Evolutionary conservation across 2,113 vertebrate species (phyloP).

Genomic region (Ceratotherium simum): DNA sequence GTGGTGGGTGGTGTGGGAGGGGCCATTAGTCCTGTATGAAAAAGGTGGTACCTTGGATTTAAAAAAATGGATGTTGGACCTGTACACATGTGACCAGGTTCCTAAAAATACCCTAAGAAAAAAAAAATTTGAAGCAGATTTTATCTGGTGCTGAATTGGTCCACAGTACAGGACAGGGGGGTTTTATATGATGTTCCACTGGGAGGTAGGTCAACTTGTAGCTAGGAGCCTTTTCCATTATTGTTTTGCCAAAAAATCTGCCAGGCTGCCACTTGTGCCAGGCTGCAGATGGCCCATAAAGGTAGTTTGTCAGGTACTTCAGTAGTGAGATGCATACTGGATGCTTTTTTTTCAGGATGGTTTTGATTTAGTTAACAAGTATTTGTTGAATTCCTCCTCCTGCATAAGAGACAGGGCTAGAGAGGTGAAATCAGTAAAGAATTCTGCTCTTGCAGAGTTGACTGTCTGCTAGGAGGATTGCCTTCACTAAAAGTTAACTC

Average conservation of each 20-base stretch:
- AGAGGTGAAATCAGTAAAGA: not conserved
- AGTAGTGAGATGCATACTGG: not conserved
- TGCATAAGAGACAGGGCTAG: not conserved
- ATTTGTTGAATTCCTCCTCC: not conserved
- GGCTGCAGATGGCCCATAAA: not conserved
- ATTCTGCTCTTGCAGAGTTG: not conserved
- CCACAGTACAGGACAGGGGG: not conserved
- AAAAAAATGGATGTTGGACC: not conserved
- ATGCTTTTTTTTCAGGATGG: not conserved
- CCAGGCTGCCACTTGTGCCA: not conserved
- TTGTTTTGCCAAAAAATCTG: not conserved
- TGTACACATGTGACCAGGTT: not conserved
- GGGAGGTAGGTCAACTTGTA: not conserved
- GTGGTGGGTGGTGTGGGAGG: not conserved
- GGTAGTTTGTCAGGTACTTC: not conserved
- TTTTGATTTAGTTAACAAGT: constrained; percentile 25
- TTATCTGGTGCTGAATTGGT: not conserved
- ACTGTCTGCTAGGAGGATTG: not conserved
- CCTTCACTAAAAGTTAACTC: not conserved
- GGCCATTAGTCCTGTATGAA: not conserved
- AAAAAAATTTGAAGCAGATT: not conserved
- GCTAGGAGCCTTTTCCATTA: not conserved
- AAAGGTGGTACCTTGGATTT: not conserved
- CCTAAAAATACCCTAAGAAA: not conserved
- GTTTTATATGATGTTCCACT: not conserved